A percentile compares a stretch with the other conserved stretches of the same genome.
Conservation (phyloP, 2,113 vertebrate species). For the Beaufortia kweichowensis region DNA sequence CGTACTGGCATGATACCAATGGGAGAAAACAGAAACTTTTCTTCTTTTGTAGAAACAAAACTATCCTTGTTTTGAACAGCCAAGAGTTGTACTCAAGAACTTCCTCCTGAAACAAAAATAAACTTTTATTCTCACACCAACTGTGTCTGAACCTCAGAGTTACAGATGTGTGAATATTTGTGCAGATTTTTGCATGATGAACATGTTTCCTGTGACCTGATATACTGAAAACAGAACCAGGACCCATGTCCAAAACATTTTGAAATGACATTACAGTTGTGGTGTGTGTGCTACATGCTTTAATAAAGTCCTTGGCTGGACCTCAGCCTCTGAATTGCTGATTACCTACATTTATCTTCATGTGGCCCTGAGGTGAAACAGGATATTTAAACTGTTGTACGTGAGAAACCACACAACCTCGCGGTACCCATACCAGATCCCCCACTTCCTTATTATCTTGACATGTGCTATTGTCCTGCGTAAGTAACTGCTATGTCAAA, state of each 20-base stretch:
- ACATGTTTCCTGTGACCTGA: not conserved
- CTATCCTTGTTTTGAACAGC: conserved; percentile 33
- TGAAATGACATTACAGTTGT: conserved; percentile 1
- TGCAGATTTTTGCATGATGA: not conserved
- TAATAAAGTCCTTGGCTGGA: conserved; percentile 28
- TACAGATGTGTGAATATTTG: conserved; percentile 1
- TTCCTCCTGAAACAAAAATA: conserved; percentile 3
- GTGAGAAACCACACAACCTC: conserved; percentile 34
- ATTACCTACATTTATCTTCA: conserved; percentile 30
- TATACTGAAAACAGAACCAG: not conserved
- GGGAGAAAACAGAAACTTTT: not conserved
- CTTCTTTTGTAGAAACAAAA: not conserved
- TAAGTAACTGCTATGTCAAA: no score
- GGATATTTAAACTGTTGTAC: conserved; percentile 3
- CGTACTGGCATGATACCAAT: not conserved
- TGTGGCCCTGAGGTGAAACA: conserved; percentile 20
- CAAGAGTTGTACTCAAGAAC: no score
- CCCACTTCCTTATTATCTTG: conserved; percentile 2
- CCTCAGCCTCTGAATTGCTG: conserved; percentile 11
- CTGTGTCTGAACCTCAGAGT: conserved; percentile 1
- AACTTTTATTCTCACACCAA: conserved; percentile 3
- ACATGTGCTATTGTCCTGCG: not conserved
- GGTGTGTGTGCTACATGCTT: conserved; percentile 13
- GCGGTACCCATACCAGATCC: not conserved
- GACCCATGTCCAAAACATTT: not conserved